phyloP scores from a whole-genome alignment of 2,113 vertebrate genomes.

The Psephotus haematonotus region DNA sequence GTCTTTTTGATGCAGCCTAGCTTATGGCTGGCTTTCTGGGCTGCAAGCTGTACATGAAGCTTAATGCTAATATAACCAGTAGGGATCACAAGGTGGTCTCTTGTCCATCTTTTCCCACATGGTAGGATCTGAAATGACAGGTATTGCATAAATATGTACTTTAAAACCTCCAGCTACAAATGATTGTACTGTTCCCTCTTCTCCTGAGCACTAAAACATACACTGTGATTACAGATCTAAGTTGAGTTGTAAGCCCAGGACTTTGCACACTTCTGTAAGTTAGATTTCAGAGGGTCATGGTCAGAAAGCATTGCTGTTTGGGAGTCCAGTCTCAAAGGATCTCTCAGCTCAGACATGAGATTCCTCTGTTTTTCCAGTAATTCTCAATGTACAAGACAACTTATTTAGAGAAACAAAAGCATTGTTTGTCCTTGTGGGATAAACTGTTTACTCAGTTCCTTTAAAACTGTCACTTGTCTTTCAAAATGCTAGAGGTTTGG shows the following conservation, averaged over 20 bases:
- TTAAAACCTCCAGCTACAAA: neutral
- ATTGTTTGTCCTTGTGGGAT: slow-evolving; percentile 42
- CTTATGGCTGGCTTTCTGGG: neutral
- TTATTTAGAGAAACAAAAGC: slow-evolving; percentile 44
- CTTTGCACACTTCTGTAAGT: neutral
- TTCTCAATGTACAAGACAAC: neutral
- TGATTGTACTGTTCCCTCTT: neutral
- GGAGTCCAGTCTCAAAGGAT: neutral
- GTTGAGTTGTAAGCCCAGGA: neutral
- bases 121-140: neutral
- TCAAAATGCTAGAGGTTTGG: neutral
- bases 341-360: neutral
- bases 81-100: neutral
- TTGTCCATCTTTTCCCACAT: neutral
- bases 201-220: neutral
- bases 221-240: neutral
- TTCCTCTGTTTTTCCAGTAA: slow-evolving; percentile 51
- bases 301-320: neutral
- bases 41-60: neutral
- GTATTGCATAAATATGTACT: neutral
- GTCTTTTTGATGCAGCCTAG: neutral
- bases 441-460: slow-evolving; percentile 34
- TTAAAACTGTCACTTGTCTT: slow-evolving; percentile 36
- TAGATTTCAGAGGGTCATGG: neutral
- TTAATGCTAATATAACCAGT: neutral